A percentile compares a stretch with the other conserved stretches of the same genome.
Evolutionary conservation across 2,113 vertebrate genomes (phyloP).

Genomic region (Nycticebus coucang): DNA sequence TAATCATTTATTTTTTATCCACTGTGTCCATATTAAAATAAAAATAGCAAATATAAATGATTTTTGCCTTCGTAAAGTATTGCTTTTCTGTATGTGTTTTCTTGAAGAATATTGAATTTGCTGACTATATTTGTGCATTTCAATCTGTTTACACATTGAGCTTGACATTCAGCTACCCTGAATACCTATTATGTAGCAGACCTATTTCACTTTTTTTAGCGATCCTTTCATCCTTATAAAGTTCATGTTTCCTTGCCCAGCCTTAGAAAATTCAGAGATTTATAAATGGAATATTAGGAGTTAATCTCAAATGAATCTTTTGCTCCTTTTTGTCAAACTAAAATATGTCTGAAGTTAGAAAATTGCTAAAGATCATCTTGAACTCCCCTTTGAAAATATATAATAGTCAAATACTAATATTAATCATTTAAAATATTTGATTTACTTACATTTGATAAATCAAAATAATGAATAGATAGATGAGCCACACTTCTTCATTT

Average conservation of each 20-base stretch:
- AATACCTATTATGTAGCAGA: background rate
- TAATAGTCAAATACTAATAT: background rate
- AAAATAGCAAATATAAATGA: background rate
- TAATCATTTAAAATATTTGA: background rate
- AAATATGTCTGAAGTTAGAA: background rate
- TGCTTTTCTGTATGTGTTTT: rapidly evolving
- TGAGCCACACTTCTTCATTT: background rate
- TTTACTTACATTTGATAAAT: background rate
- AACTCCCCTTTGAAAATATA: background rate
- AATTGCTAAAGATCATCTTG: background rate
- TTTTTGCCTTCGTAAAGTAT: background rate
- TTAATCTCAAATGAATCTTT: background rate
- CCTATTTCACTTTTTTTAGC: background rate
- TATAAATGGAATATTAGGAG: background rate
- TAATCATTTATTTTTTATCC: background rate
- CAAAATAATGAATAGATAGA: background rate
- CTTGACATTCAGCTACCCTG: background rate
- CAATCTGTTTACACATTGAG: too few relatives aligned
- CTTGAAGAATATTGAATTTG: background rate
- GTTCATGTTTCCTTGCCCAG: background rate
- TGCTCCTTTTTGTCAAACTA: background rate
- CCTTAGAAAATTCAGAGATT: background rate
- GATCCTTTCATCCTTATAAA: background rate
- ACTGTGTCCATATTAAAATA: background rate
- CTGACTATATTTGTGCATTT: too few relatives aligned